phyloP scores from a whole-genome alignment of 2,888 invertebrate genomes.

The Ceratothoa steindachneri region DNA sequence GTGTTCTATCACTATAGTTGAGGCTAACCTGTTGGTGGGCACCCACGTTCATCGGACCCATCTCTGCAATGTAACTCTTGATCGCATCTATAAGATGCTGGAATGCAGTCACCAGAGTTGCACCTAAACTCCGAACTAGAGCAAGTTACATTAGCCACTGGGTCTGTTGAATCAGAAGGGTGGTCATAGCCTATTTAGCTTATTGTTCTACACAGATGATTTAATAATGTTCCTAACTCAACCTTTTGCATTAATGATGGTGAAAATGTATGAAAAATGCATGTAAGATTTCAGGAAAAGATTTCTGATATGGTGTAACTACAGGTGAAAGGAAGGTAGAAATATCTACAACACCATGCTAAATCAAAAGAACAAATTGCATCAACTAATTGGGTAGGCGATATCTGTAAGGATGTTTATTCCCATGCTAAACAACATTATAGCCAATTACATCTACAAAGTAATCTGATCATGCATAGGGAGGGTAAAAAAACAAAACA shows the following conservation, averaged over 20 bases:
- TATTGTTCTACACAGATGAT: no score
- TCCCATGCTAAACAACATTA: neutral
- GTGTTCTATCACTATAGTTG: no score
- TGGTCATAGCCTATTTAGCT: no score
- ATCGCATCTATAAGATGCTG: constrained; percentile 60
- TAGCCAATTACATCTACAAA: neutral
- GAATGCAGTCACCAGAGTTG: constrained; percentile 59
- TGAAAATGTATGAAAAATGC: no score
- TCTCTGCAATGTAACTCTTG: constrained; percentile 61
- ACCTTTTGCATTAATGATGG: no score
- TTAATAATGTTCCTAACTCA: no score
- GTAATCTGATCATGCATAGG: neutral
- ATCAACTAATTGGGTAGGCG: no score
- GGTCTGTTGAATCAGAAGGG: constrained; percentile 1
- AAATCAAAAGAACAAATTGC: neutral
- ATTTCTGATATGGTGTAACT: no score
- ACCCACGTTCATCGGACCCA: constrained; percentile 59
- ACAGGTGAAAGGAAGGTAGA: no score
- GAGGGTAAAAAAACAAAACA: neutral
- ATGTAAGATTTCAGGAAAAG: no score
- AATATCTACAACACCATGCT: neutral
- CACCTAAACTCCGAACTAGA: constrained; percentile 23
- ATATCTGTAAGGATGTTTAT: no score
- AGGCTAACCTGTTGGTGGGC: constrained; percentile 41
- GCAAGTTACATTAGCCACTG: neutral